Conservation (phyloP, 2,888 invertebrate genomes). For the Drosophila robusta region DNA sequence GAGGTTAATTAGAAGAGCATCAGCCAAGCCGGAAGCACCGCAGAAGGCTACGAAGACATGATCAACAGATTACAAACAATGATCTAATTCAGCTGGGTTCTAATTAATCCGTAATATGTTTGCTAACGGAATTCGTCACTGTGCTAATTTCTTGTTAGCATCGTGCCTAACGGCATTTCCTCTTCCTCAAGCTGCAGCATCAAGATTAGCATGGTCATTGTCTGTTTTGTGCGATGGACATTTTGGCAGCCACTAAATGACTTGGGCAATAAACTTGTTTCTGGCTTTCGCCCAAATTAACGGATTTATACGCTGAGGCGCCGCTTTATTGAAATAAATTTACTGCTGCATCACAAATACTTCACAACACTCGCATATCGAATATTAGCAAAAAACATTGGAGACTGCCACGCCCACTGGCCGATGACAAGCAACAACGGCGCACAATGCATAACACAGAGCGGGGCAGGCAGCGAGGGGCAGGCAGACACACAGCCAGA, state of each 20-base stretch:
- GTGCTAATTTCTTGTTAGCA: slow-evolving; percentile 43
- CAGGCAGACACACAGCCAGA: not conserved
- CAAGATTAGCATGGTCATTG: no score
- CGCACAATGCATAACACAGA: slow-evolving; percentile 28
- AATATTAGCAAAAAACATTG: slow-evolving; percentile 9
- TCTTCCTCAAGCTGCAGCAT: slow-evolving; percentile 34
- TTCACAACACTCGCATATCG: slow-evolving; percentile 14
- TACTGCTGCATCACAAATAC: slow-evolving; percentile 15
- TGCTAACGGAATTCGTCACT: not conserved
- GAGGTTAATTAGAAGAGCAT: slow-evolving; percentile 33
- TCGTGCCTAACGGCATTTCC: slow-evolving; percentile 22
- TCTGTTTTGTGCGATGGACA: no score
- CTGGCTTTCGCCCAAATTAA: slow-evolving; percentile 12
- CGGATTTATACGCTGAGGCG: slow-evolving; percentile 17
- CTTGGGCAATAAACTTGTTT: slow-evolving; percentile 55
- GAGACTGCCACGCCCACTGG: slow-evolving; percentile 36
- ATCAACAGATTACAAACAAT: not conserved
- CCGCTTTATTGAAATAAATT: slow-evolving; percentile 25
- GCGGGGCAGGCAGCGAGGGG: not conserved
- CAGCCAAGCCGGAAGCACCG: slow-evolving; percentile 49
- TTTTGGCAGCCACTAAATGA: slow-evolving; percentile 15
- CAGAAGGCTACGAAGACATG: slow-evolving; percentile 46
- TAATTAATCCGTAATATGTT: slow-evolving; percentile 9
- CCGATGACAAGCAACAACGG: slow-evolving; percentile 13
- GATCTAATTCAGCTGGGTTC: slow-evolving; percentile 14